Evolutionary conservation across 1,140 invertebrate genomes (phyloP).

Genomic region (Eupristina koningsbergeri): DNA sequence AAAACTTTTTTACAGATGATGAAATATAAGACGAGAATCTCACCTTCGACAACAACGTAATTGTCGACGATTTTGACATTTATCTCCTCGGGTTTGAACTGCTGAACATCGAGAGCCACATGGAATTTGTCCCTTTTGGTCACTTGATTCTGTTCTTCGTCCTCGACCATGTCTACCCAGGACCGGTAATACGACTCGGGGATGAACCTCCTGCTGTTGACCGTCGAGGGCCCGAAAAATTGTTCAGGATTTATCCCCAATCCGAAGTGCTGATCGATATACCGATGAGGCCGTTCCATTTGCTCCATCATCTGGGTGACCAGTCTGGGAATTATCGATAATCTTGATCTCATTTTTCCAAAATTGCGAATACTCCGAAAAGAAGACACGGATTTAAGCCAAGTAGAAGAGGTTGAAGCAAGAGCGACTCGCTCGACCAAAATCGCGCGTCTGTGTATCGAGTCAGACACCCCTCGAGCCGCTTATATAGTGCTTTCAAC

Average conservation of each 20-base stretch:
- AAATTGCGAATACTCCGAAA: not conserved
- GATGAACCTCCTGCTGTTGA: conserved; percentile 45
- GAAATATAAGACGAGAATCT: conserved; percentile 54
- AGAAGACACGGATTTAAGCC: not conserved
- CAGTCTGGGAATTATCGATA: conserved; percentile 62
- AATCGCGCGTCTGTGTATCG: not conserved
- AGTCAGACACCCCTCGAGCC: not conserved
- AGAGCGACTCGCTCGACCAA: not conserved
- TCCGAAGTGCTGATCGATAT: conserved; percentile 66
- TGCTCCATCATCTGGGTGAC: conserved; percentile 67
- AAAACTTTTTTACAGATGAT: too few relatives aligned
- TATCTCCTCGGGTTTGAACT: conserved; percentile 89
- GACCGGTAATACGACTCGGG: conserved; percentile 55
- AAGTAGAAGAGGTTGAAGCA: not conserved
- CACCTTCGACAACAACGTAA: conserved; percentile 78
- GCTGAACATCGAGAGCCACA: conserved; percentile 87
- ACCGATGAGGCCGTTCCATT: conserved; percentile 59
- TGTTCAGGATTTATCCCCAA: conserved; percentile 57
- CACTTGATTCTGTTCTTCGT: conserved; percentile 55
- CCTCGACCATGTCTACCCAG: conserved; percentile 54
- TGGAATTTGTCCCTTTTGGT: conserved; percentile 76
- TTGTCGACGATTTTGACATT: conserved; percentile 78
- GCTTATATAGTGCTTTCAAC: not conserved
- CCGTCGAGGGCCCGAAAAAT: conserved; percentile 40
- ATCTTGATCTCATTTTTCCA: conserved; percentile 60